These are phyloP conservation scores for Dipodomys ordii DNA, from an alignment of 2,113 vertebrate species.

Conservation along the genomic window DNA sequence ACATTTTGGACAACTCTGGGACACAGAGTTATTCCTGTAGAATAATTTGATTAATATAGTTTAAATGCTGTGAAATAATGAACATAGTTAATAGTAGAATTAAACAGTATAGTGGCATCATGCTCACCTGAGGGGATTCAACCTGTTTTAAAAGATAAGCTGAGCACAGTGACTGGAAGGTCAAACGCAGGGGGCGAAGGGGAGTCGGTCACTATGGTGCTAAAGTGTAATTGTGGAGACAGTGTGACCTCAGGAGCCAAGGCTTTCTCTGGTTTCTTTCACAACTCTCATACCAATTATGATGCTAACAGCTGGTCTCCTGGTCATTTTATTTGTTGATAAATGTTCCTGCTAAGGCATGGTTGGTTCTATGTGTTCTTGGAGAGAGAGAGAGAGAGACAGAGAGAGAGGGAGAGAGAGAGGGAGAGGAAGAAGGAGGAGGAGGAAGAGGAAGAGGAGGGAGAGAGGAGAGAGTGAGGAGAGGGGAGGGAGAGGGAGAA, in stretches of 20 bases:
- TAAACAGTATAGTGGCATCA: not conserved
- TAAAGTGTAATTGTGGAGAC: not conserved
- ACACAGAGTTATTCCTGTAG: not conserved
- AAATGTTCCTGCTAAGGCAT: not conserved
- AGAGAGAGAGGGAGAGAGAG: too few species aligned
- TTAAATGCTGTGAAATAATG: conserved; percentile 49
- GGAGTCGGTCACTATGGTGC: not conserved
- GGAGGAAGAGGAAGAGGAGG: too few species aligned
- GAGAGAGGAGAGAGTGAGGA: too few species aligned
- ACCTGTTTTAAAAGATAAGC: conserved; percentile 23
- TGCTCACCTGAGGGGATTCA: not conserved
- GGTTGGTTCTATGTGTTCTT: not conserved
- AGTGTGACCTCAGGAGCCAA: not conserved
- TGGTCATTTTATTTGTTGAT: not conserved
- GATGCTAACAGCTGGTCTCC: not conserved
- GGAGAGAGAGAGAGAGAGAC: not conserved
- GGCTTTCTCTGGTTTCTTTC: not conserved
- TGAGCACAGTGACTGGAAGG: not conserved
- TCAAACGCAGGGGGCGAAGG: not conserved
- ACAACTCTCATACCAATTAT: not conserved
- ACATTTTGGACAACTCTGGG: conserved; percentile 13
- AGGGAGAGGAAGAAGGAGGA: too few species aligned
- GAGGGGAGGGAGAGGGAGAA: too few species aligned
- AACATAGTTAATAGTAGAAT: conserved; percentile 43
- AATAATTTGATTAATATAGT: conserved; percentile 51